phyloP scores from a whole-genome alignment of 2,797 vertebrate species.

The Petrocephalus sullivani region DNA sequence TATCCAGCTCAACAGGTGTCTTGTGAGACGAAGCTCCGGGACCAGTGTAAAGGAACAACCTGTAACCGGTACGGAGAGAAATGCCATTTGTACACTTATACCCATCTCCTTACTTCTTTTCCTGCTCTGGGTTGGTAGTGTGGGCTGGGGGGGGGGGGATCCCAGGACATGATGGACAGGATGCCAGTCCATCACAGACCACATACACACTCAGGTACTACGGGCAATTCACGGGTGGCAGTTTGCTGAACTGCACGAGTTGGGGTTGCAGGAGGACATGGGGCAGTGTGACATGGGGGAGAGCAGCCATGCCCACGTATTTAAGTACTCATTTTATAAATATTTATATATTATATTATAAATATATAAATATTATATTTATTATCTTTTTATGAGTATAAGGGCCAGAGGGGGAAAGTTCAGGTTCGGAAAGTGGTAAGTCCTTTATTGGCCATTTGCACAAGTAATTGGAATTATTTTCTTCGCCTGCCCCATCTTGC shows the following conservation, averaged over 20 bases:
- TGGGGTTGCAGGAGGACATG: not conserved
- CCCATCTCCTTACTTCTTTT: not conserved
- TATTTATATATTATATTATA: too few species aligned
- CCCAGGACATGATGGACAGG: not conserved
- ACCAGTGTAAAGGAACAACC: conserved; percentile 93
- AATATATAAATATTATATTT: too few species aligned
- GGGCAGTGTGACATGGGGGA: not conserved
- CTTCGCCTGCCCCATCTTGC: too few species aligned
- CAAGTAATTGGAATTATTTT: too few species aligned
- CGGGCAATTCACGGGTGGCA: not conserved
- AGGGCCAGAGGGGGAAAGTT: too few species aligned
- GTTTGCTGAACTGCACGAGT: not conserved
- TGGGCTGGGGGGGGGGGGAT: not conserved
- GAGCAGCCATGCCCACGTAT: not conserved
- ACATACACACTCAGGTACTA: not conserved
- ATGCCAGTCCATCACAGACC: not conserved
- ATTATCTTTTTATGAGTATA: not conserved
- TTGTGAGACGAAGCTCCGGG: conserved; percentile 87
- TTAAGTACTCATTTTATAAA: not conserved
- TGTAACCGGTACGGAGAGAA: conserved; percentile 79
- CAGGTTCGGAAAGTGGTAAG: too few species aligned
- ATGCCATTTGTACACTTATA: too few species aligned
- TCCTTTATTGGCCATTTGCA: too few species aligned
- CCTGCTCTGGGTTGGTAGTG: not conserved
- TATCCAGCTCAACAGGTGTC: conserved; percentile 81